Percentiles rank a stretch among this genome's conserved stretches.
These are phyloP conservation scores for Cabera pusaria DNA, from an alignment of 2,888 invertebrate species.

Conservation along the genomic window DNA sequence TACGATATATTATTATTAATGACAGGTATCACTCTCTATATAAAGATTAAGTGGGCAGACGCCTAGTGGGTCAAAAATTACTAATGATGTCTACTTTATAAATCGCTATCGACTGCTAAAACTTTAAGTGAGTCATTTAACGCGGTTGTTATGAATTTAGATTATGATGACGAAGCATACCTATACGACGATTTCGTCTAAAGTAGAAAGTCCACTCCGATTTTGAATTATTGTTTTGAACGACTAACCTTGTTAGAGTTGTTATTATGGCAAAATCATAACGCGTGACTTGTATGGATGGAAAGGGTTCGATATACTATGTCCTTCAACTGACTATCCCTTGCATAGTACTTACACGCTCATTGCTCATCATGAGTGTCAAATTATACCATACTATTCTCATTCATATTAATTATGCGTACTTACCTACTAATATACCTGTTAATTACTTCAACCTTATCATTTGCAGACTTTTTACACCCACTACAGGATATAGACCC, in stretches of 20 bases:
- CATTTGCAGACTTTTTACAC: too few relatives aligned
- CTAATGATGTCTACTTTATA: neutral
- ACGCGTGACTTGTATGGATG: constrained; percentile 22
- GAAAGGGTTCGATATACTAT: constrained; percentile 11
- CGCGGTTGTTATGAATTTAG: constrained; percentile 9
- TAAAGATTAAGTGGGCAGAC: neutral
- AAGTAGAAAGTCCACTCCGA: constrained; percentile 30
- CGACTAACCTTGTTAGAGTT: constrained; percentile 28
- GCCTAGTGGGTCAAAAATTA: neutral
- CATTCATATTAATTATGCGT: too few relatives aligned
- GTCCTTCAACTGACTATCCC: too few relatives aligned
- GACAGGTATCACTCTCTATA: constrained; percentile 3
- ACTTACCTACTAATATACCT: too few relatives aligned
- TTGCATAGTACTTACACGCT: too few relatives aligned
- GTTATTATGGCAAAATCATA: constrained; percentile 19
- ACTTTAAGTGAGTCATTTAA: constrained; percentile 3
- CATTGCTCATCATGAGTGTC: too few relatives aligned
- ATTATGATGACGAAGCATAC: constrained; percentile 25
- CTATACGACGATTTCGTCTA: constrained; percentile 13
- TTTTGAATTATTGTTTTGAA: constrained; percentile 30
- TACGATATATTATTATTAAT: constrained; percentile 1
- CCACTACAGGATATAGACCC: too few relatives aligned
- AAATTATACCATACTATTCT: too few relatives aligned
- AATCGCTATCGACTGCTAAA: neutral
- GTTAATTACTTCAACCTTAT: too few relatives aligned